Base-by-base conservation (phyloP, 2,888 invertebrate genomes). In the Dendrolimus houi region DNA sequence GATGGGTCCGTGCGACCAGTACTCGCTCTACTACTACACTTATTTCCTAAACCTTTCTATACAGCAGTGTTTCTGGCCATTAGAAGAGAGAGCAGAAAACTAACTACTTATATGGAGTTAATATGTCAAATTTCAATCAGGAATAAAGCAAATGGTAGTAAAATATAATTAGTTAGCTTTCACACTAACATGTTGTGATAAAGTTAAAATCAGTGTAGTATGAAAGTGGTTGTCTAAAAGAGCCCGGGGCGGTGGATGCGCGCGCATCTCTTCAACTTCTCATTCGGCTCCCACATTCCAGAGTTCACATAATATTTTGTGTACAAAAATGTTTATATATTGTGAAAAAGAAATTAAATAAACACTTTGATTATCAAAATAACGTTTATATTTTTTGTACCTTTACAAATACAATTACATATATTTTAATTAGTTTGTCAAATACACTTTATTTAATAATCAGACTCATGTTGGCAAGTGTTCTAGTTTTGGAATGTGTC, bases 381-480 rank as follows among this genome's bases (percentile, higher is more conserved):
- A 60, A 54, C 58, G 60, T 57, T 54, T 56, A 54, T 58, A 58
- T 57, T 57, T 61, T 62, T 56, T 61, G 57, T 58, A 59, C 56
- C 60, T 56, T 63, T 61, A 63, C 29, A 59, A 57, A 42, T 56
- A 57, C 53, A 53, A n/a, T 56, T 52, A 40, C n/a, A 47, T 53
- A 13, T 41, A 41, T 52, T 52, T 52, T 52, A 54, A 41, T 9
- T 64, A 64, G 40, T 58, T 29, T 55, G 58, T 57, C 55, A 60
- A 53, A 54, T 52, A 29, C 54, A 55, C 42, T 69, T 69, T 70
- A 71, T 71, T 71, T 66, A 71, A 69, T 74, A 69, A 74, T 81
- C 86, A 86, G 85, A 84, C 84, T 85, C 85, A 74, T 77, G 77
- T 77, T 76, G 85, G 85, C 85, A 83, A 84, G 85, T 67, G 57